Base-by-base conservation (phyloP, 2,113 vertebrate species). In the Colistium nudipinnis region DNA sequence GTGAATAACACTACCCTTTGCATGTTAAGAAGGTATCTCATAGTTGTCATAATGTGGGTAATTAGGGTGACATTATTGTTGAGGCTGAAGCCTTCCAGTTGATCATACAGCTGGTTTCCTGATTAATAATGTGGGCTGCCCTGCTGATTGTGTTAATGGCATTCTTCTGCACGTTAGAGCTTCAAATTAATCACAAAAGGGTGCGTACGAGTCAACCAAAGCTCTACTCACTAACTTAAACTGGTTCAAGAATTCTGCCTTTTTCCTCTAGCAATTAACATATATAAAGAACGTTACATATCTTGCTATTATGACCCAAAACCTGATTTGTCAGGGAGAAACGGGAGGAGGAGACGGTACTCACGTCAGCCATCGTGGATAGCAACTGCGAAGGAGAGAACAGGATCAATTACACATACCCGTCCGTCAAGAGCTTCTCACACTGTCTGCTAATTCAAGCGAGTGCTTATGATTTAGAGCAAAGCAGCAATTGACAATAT, bases 321-420 rank as follows among this genome's bases (percentile, higher is more conserved):
- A n/a, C n/a, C n/a, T n/a, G n/a, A n/a, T n/a, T n/a, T n/a, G n/a
- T n/a, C n/a, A 38, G 16, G 12, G 11, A 38, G 36, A 17, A n/a
- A 4, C 19, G 7, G 44, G 11, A 38, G 1, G 25, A 22, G 24
- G 41, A 19, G n/a, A 44, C 4, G 33, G 1, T 31, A 76, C 85
- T 87, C 41, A 87, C 85, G 13, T 85, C 85, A 47, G 74, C 80
- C 85, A 85, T 87, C 49, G 19, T 12, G 45, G 36, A 13, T 28
- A 1, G 10, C 11, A 28, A 14, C 74, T 78, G 62, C n/a, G 1
- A 6, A 16, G 4, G n/a, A 70, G 6, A 74, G 38, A 35, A 54
- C 7, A 17, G 7, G 4, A 4, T 20, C 1, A 2, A n/a, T 48
- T 41, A 41, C 43, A 17, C 7, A 1, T 31, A 2, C 12, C 9